A percentile compares a stretch with the other conserved stretches of the same genome.
Evolutionary conservation across 2,888 invertebrate genomes (phyloP).

Genomic region (Orchesellides sinensis): DNA sequence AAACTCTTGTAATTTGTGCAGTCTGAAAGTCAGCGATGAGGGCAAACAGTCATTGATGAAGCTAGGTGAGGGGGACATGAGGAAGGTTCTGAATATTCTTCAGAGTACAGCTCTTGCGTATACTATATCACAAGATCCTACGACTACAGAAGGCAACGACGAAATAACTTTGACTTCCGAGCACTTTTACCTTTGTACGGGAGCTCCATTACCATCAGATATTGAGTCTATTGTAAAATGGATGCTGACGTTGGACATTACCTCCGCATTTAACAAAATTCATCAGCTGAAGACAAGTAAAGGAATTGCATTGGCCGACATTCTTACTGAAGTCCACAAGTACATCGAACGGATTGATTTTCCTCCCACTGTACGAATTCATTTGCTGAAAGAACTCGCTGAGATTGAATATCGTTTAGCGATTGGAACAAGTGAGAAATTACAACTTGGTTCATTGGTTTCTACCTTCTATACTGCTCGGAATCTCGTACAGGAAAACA

Average conservation of each 20-base stretch:
- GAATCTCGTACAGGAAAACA: constrained; percentile 76
- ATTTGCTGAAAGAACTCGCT: constrained; percentile 90
- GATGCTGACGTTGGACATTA: constrained; percentile 88
- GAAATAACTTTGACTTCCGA: constrained; percentile 90
- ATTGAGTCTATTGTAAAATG: constrained; percentile 92
- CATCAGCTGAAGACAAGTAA: constrained; percentile 86
- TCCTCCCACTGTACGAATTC: constrained; percentile 86
- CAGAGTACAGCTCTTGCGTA: constrained; percentile 98
- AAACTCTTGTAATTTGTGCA: constrained; percentile 77
- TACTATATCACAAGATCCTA: constrained; percentile 70
- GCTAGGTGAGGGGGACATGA: constrained; percentile 97
- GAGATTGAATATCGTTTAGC: constrained; percentile 92
- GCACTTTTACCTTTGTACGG: constrained; percentile 96
- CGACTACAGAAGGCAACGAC: constrained; percentile 62
- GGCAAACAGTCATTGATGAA: constrained; percentile 93
- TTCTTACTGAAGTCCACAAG: constrained; percentile 92
- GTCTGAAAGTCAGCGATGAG: constrained; percentile 90
- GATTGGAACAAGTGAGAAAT: constrained; percentile 91
- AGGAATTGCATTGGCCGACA: constrained; percentile 95
- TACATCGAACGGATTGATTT: constrained; percentile 93
- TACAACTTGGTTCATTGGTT: constrained; percentile 92
- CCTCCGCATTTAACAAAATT: constrained; percentile 88
- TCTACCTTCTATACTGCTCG: constrained; percentile 90
- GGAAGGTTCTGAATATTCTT: constrained; percentile 96
- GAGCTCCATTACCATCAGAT: constrained; percentile 94